Evolutionary conservation across 2,797 vertebrate genomes (phyloP).

Genomic region (Etheostoma nigrum): DNA sequence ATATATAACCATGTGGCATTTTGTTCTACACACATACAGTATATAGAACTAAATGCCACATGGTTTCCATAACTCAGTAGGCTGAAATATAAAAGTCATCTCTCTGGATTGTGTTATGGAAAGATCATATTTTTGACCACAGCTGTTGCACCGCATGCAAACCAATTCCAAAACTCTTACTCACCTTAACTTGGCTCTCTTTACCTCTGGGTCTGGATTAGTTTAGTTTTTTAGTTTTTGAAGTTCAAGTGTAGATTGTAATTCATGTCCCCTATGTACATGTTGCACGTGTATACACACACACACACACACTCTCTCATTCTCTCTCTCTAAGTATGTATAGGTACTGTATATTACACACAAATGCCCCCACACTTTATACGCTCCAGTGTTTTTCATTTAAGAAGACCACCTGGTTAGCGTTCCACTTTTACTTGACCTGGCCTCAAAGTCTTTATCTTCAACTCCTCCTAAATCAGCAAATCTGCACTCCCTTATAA

Average conservation of each 20-base stretch:
- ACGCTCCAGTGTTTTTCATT: conserved; percentile 54
- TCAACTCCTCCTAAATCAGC: conserved; percentile 43
- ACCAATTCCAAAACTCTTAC: conserved; percentile 53
- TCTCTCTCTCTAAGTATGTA: background rate
- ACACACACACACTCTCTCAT: background rate
- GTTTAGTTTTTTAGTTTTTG: conserved; percentile 32
- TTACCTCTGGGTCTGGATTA: conserved; percentile 34
- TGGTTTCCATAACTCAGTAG: conserved; percentile 26
- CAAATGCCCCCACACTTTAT: background rate
- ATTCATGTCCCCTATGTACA: conserved; percentile 31
- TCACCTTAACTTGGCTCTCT: conserved; percentile 40
- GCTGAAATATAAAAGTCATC: conserved; percentile 24
- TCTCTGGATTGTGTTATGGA: conserved; percentile 31
- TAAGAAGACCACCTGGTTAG: conserved; percentile 61
- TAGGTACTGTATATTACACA: background rate
- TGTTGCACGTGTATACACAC: background rate
- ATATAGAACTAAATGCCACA: conserved; percentile 1
- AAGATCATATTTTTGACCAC: conserved; percentile 39
- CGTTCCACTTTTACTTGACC: conserved; percentile 52
- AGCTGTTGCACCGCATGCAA: conserved; percentile 16
- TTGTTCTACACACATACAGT: no score
- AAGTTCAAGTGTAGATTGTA: conserved; percentile 35
- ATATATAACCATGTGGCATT: no score
- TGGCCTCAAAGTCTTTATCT: conserved; percentile 11
- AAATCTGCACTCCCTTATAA: conserved; percentile 39